Evolutionary conservation across 2,113 vertebrate genomes (phyloP), one percentile per base, ranked within the genome.

Genomic region (Apodemus sylvaticus): DNA sequence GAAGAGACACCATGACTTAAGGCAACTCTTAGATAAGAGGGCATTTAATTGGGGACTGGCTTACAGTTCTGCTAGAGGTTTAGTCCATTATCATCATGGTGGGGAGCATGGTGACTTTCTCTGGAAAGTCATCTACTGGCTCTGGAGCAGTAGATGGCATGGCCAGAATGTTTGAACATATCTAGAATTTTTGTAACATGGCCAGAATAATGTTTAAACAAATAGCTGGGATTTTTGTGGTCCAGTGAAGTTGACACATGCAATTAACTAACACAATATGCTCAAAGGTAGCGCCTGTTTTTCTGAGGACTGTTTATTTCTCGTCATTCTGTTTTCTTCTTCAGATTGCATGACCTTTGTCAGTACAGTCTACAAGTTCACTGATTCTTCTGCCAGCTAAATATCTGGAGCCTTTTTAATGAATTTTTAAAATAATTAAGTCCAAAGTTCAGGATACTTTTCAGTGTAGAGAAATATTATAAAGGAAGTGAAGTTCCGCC

Each of bases 341-440:
- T 70, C 89, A 74, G 17, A 51, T 82, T 91, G 48, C 22, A 94
- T 94, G 77, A 91, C 82, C n/a, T 74, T 53, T 88, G 73, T 48
- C 48, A 86, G 2, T 76, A 34, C 12, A 76, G 5, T 93, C 31
- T 90, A 1, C 34, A 88, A 22, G 31, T 92, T 92, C 73, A 79
- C 29, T 71, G 42, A 55, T 85, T 92, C 7, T 76, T 83, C 70
- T 89, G 71, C 17, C 34, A 83, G 51, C 39, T 96, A 55, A 83
- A 68, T 88, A 62, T 88, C 39, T 58, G 53, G 45, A 86, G 45
- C 53, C 19, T 55, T 34, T 96, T 48, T 90, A 77, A 29, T 89
- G 70, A 78, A 45, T 55, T 85, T 85, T 83, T 79, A 10, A 95
- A 81, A 81, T 83, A 83, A 53, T 86, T 48, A 66, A 73, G 77